Percentiles rank a stretch among this genome's conserved stretches.
Evolutionary conservation across 2,888 invertebrate genomes (phyloP).

Genomic region (Lasioglossum vierecki): DNA sequence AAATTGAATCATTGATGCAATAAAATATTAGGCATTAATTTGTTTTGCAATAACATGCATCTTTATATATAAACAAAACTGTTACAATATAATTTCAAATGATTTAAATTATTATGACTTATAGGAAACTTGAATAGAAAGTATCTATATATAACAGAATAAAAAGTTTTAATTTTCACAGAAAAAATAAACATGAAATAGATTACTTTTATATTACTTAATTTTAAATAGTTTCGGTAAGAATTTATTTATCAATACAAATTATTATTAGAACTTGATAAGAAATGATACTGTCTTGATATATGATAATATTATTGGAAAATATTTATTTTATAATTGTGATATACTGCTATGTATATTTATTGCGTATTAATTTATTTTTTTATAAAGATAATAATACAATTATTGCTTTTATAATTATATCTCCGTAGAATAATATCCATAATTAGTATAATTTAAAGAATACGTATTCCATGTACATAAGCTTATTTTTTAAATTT

Average conservation of each 20-base stretch:
- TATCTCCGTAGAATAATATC: not conserved
- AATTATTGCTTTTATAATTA: slow-evolving; percentile 17
- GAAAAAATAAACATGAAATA: not conserved
- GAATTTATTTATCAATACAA: not conserved
- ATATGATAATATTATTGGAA: slow-evolving; percentile 10
- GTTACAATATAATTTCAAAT: not conserved
- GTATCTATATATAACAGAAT: slow-evolving; percentile 12
- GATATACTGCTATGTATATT: not conserved
- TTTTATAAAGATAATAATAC: not conserved
- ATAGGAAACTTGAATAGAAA: slow-evolving; percentile 27
- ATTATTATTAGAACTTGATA: not conserved
- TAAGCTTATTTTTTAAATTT: not conserved
- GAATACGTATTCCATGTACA: not conserved
- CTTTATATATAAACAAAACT: not conserved
- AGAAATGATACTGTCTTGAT: not conserved
- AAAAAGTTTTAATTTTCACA: not conserved
- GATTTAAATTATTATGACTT: slow-evolving; percentile 14
- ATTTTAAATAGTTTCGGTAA: not conserved
- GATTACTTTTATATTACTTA: slow-evolving; percentile 8
- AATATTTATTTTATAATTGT: slow-evolving; percentile 20
- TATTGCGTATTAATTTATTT: slow-evolving; percentile 25
- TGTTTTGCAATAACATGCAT: not conserved
- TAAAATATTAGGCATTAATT: slow-evolving; percentile 26
- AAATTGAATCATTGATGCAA: slow-evolving; percentile 26
- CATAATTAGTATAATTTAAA: not conserved